phyloP scores from a whole-genome alignment of 2,797 vertebrate species.

The Oreortyx pictus region DNA sequence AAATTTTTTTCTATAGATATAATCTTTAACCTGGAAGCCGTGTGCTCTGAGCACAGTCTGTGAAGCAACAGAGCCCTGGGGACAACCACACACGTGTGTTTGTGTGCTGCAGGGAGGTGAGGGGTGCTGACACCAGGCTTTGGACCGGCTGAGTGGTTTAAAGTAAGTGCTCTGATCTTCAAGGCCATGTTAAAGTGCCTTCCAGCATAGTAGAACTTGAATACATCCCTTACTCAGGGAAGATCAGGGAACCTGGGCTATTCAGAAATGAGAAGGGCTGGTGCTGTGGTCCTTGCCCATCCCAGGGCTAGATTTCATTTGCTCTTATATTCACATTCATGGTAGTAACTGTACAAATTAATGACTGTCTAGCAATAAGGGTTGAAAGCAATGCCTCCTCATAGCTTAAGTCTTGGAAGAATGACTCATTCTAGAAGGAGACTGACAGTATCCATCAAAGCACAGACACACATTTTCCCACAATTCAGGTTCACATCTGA shows the following conservation, averaged over 20 bases:
- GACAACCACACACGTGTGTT: background rate
- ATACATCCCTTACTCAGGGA: background rate
- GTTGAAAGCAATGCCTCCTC: background rate
- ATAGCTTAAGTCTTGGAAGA: background rate
- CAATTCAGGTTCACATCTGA: background rate
- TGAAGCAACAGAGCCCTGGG: background rate
- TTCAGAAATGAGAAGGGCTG: background rate
- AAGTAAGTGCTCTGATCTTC: background rate
- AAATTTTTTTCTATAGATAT: background rate
- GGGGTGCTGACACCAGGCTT: fast-evolving
- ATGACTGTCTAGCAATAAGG: background rate
- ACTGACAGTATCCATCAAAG: background rate
- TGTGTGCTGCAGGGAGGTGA: background rate
- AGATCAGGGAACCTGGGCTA: background rate
- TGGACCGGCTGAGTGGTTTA: background rate
- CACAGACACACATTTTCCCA: background rate
- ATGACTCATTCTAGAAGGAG: background rate
- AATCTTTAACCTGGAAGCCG: background rate
- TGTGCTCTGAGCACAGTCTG: background rate
- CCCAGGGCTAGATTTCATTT: background rate
- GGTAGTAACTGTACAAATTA: background rate
- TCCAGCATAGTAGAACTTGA: background rate
- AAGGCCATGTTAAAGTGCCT: fast-evolving
- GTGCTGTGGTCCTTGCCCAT: background rate
- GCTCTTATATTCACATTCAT: background rate